phyloP scores from a whole-genome alignment of 2,113 vertebrate genomes.

The Naja naja region DNA sequence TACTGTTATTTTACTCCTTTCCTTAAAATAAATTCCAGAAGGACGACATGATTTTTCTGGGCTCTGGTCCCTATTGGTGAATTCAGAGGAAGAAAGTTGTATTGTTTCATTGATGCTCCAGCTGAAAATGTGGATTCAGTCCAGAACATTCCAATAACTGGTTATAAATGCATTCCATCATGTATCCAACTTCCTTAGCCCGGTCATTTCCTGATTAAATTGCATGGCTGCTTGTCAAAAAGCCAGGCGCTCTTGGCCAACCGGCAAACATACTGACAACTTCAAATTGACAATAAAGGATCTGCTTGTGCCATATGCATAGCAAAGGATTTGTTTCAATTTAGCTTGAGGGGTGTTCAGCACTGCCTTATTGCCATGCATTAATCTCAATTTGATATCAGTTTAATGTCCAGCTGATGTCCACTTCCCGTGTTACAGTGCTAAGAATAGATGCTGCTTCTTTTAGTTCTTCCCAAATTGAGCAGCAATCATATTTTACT shows the following conservation, averaged over 20 bases:
- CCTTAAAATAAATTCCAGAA: not conserved
- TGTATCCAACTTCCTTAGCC: not conserved
- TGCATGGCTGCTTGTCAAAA: not conserved
- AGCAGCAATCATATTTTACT: not conserved
- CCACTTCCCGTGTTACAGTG: not conserved
- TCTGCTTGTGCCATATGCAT: not conserved
- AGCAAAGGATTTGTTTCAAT: conserved; percentile 4
- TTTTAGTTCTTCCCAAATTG: not conserved
- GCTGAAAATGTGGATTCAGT: not conserved
- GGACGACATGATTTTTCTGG: not conserved
- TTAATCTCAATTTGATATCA: conserved; percentile 17
- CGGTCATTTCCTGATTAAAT: not conserved
- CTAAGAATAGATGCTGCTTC: not conserved
- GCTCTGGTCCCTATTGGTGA: not conserved
- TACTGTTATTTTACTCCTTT: not conserved
- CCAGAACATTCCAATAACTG: not conserved
- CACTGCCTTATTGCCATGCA: not conserved
- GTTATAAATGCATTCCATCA: conserved; percentile 8
- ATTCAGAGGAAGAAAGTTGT: not conserved
- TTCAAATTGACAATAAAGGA: conserved; percentile 6
- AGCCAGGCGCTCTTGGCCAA: not conserved
- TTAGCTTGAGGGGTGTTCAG: not conserved
- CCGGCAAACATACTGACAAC: not conserved
- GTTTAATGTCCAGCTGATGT: conserved; percentile 2
- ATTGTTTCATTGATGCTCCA: not conserved